Evolutionary conservation across 2,888 invertebrate species (phyloP).

Genomic region (Drosophila kambysellisi): DNA sequence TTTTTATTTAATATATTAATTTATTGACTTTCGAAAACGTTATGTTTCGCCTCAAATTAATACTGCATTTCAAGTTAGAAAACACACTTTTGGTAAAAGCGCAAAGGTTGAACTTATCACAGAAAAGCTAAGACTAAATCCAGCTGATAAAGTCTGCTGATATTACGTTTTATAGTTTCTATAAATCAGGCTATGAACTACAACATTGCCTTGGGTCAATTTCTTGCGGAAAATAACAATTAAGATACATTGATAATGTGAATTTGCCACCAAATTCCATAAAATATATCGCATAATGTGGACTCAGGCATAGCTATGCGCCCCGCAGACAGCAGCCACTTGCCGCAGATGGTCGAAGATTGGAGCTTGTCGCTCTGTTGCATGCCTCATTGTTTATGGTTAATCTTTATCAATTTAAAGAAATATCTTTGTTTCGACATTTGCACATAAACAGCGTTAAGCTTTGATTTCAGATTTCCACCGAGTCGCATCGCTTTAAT

Average conservation of each 20-base stretch:
- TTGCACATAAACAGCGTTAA: constrained; percentile 79
- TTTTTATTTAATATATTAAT: not conserved
- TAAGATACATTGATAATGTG: constrained; percentile 10
- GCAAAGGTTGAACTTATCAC: not conserved
- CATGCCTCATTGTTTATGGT: constrained; percentile 72
- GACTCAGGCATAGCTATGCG: constrained; percentile 30
- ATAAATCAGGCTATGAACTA: not conserved
- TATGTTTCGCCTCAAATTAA: not conserved
- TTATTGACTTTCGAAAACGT: not conserved
- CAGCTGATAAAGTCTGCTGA: not conserved
- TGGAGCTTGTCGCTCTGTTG: constrained; percentile 44
- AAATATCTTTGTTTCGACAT: constrained; percentile 82
- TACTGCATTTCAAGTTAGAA: not conserved
- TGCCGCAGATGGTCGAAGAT: constrained; percentile 33
- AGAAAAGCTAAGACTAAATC: not conserved
- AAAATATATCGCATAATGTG: constrained; percentile 11
- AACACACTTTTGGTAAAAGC: not conserved
- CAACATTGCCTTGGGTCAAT: not conserved
- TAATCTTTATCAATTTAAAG: constrained; percentile 82
- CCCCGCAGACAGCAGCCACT: constrained; percentile 63
- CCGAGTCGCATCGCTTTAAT: not conserved
- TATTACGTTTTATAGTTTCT: not conserved
- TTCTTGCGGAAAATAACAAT: constrained; percentile 5
- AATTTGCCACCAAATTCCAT: constrained; percentile 24
- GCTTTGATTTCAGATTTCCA: constrained; percentile 54